phyloP scores from a whole-genome alignment of 35 echinoderm and acorn worm genomes.

The Lytechinus pictus region DNA sequence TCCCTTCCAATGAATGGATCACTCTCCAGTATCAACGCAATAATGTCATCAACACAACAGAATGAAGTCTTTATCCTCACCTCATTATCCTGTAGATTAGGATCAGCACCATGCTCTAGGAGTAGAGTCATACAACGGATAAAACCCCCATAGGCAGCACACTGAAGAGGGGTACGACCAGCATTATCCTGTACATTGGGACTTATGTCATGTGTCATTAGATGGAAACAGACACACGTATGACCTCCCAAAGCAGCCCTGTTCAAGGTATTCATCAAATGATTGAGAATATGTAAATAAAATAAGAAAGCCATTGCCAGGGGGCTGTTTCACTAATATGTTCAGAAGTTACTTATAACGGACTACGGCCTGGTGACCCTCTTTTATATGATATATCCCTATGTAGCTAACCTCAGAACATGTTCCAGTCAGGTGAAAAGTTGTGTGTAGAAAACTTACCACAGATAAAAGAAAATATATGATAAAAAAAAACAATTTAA shows the following conservation, averaged over 20 bases:
- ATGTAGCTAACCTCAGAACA: too few species aligned
- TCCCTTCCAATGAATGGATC: too few species aligned
- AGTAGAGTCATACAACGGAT: slow-evolving; percentile 88
- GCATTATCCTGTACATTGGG: slow-evolving; percentile 86
- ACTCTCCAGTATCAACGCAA: too few species aligned
- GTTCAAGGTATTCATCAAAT: slow-evolving; percentile 21
- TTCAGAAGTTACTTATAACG: too few species aligned
- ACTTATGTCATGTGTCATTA: slow-evolving; percentile 75
- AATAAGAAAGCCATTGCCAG: neutral
- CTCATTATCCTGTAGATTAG: slow-evolving; percentile 91
- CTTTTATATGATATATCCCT: too few species aligned
- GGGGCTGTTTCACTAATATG: too few species aligned
- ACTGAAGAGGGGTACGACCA: slow-evolving; percentile 95
- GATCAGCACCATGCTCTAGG: slow-evolving; percentile 84
- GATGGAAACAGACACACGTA: slow-evolving; percentile 67
- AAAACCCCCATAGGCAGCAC: slow-evolving; percentile 93
- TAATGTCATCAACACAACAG: neutral
- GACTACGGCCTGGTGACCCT: too few species aligned
- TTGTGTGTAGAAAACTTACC: too few species aligned
- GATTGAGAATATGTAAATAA: neutral
- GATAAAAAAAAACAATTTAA: too few species aligned
- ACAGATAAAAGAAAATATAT: too few species aligned
- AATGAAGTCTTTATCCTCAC: slow-evolving; percentile 29
- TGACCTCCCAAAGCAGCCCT: slow-evolving; percentile 96
- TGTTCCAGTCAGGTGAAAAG: too few species aligned